Evolutionary conservation across 1,140 invertebrate genomes (phyloP), one percentile per base, ranked within the genome.

Genomic region (Pentalonia nigronervosa): DNA sequence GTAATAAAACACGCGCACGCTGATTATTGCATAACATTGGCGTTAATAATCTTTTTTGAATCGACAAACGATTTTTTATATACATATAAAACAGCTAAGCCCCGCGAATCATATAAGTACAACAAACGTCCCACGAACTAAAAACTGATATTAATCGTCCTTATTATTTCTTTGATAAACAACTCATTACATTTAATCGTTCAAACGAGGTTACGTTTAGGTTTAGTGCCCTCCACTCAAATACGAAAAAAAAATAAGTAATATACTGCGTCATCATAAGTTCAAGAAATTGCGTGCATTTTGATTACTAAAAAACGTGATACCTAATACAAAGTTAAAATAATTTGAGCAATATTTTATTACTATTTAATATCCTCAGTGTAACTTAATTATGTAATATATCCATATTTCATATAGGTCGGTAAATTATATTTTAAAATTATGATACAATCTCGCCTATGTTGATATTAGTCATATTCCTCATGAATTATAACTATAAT

Each of bases 31-130:
- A 53, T 47, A 36, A 53, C 4, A 53, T 30, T 9, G 87, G n/a
- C 48, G 86, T 88, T 48, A 47, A 88, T 89, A 87, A 89, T 89
- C 87, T 48, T 53, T 50, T 89, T 89, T 36, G n/a, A 36, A 89
- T 89, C 87, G 34, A 53, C 48, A 53, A 50, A 36, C 87, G 21
- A 53, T 23, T 36, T 50, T 87, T 87, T 48, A 87, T 9, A 86
- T 9, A 86, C 3, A 41, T 41, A 84, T 87, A 47, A 25, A 41
- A 84, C 36, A 25, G 7, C 7, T 41, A 41, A 41, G 45, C 45
- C n/a, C 47, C 47, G n/a, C 20, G 86, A 88, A 88, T 34, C 47
- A 47, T 48, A 88, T 34, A 36, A 88, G 30, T 25, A 36, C 84
- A 30, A 21, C 21, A 50, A 88, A 25, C 86, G 47, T 88, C 86